Evolutionary conservation across 1,140 invertebrate genomes (phyloP).

Genomic region (Rhizoglyphus robini): DNA sequence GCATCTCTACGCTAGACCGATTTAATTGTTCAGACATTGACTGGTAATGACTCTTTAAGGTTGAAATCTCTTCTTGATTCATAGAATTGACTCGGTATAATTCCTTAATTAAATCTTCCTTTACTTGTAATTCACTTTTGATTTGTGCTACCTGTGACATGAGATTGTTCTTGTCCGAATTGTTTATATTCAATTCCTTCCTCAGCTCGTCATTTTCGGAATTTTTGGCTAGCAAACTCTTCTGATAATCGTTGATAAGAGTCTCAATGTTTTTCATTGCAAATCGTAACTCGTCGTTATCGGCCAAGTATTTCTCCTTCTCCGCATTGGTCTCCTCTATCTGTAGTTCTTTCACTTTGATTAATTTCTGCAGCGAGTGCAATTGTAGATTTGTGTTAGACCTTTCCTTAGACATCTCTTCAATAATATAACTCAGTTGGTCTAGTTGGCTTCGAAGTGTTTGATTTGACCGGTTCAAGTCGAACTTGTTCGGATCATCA

Average conservation of each 20-base stretch:
- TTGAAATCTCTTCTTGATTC: neutral
- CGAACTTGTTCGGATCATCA: neutral
- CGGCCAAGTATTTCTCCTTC: neutral
- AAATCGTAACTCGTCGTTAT: slow-evolving; percentile 8
- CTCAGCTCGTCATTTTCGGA: slow-evolving; percentile 31
- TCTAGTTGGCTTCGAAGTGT: neutral
- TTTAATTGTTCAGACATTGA: neutral
- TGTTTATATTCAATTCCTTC: slow-evolving; percentile 30
- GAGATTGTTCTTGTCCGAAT: neutral
- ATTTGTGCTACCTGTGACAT: neutral
- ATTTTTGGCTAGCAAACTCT: slow-evolving; percentile 32
- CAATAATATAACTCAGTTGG: slow-evolving; percentile 13
- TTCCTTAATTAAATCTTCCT: neutral
- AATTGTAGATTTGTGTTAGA: neutral
- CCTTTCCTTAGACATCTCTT: slow-evolving; percentile 17
- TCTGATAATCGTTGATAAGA: slow-evolving; percentile 32
- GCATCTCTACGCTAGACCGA: neutral
- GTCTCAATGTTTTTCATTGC: slow-evolving; percentile 28
- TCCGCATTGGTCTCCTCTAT: neutral
- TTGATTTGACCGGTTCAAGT: slow-evolving; percentile 6
- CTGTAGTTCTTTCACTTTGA: neutral
- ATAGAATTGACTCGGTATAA: neutral
- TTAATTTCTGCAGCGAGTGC: neutral
- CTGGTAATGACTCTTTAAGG: neutral
- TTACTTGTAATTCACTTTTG: neutral